Evolutionary conservation across 2,113 vertebrate species (phyloP).

Genomic region (Chloropsis cyanopogon): DNA sequence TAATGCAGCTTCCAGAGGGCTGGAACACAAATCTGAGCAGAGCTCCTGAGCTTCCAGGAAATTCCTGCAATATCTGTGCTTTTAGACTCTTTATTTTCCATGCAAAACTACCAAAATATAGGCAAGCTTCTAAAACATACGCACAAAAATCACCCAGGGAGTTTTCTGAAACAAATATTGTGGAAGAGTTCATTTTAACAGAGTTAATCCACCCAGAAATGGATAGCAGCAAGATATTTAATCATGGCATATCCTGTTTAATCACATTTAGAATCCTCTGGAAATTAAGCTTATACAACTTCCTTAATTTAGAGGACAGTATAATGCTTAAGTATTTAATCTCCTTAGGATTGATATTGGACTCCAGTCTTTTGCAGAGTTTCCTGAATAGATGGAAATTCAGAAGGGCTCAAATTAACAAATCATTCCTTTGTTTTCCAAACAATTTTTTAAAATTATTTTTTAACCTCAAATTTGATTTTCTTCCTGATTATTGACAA

Average conservation of each 20-base stretch:
- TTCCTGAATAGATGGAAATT: constrained; percentile 34
- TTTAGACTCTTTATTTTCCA: constrained; percentile 15
- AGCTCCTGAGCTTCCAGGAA: not conserved
- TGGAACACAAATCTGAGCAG: not conserved
- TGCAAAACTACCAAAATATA: constrained; percentile 3
- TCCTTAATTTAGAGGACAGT: constrained; percentile 62
- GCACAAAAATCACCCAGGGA: constrained; percentile 11
- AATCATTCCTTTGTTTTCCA: not conserved
- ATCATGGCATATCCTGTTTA: constrained; percentile 65
- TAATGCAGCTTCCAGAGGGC: not conserved
- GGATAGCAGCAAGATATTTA: constrained; percentile 68
- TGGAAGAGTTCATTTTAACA: constrained; percentile 51
- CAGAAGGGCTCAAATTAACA: not conserved
- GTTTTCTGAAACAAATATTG: constrained; percentile 69
- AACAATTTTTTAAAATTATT: not conserved
- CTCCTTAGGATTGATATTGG: constrained; percentile 58
- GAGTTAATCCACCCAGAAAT: constrained; percentile 70
- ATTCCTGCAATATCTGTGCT: not conserved
- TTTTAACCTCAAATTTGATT: not conserved
- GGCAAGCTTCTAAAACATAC: constrained; percentile 30
- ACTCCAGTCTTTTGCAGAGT: constrained; percentile 19
- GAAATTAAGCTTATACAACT: constrained; percentile 64
- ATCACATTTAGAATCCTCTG: constrained; percentile 65
- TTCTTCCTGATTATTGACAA: not conserved
- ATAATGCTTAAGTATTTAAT: constrained; percentile 69